Evolutionary conservation across 2,797 vertebrate genomes (phyloP), one percentile per base, ranked within the genome.

Genomic region (Sternarchorhynchus goeldii): DNA sequence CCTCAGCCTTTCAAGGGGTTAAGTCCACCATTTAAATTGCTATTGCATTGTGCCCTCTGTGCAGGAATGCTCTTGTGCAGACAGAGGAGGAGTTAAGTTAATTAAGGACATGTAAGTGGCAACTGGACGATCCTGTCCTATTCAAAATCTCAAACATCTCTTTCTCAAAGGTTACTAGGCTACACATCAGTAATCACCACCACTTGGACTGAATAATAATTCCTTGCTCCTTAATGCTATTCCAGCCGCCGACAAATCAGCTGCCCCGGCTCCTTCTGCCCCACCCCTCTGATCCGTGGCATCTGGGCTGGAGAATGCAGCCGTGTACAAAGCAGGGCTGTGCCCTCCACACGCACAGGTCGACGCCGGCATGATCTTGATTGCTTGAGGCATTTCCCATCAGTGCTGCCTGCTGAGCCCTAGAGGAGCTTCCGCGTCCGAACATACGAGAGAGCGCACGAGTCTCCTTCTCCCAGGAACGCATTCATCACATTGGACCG

Each of bases 131-230:
- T 55, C 57, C 58, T 34, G 3, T 36, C 39, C 36, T 36, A 32
- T 45, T 68, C 31, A 50, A 57, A 36, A 67, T 68, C 73, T 73
- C 69, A 73, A 62, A 65, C n/a, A 21, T 53, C 57, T 60, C 55
- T 50, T 65, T 20, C 20, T 76, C 21, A 10, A 20, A 67, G 21
- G 41, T 25, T 10, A 18, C 36, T 79, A 18, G 50, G 32, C 62
- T 71, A 59, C 53, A 21, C 53, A 32, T 57, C 53, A 58, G 56
- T 79, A 79, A 73, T 67, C 53, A 20, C 12, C 14, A 53, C 3
- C 36, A 36, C 39, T 25, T 68, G 29, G 34, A 18, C 57, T 34
- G 63, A 74, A 74, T 72, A 32, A 20, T 68, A 67, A 74, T 53
- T 36, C 6, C 25, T 36, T 39, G 68, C 36, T 36, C 6, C 25